These are phyloP conservation scores for Micrastur ruficollis DNA, from an alignment of 2,797 vertebrate species.

Conservation along the genomic window DNA sequence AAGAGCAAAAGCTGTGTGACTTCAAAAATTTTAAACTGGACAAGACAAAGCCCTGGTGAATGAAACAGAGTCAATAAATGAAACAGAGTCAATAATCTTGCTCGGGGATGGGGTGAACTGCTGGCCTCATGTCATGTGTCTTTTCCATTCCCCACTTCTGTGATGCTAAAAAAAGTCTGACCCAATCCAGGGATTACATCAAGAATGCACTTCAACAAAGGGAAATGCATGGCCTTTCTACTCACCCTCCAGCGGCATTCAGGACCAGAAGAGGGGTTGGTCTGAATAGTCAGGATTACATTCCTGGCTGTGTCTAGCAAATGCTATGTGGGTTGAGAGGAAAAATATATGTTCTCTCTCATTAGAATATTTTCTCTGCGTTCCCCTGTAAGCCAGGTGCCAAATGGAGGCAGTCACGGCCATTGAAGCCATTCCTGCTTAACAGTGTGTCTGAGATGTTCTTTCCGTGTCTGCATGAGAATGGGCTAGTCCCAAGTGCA, in stretches of 20 bases:
- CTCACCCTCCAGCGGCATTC: neutral
- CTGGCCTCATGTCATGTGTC: conserved; percentile 20
- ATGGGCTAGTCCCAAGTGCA: neutral
- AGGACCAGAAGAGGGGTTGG: neutral
- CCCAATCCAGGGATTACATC: conserved; percentile 35
- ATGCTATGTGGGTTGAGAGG: neutral
- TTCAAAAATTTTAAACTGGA: neutral
- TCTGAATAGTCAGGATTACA: conserved; percentile 11
- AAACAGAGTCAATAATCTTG: neutral
- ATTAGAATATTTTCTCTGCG: neutral
- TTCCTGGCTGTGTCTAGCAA: neutral
- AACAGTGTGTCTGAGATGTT: neutral
- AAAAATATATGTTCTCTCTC: neutral
- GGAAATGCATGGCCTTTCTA: conserved; percentile 14
- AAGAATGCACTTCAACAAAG: conserved; percentile 57
- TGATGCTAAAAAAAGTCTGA: conserved; percentile 11
- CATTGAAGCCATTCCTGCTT: neutral
- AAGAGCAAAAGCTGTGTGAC: neutral
- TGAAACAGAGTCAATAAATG: neutral
- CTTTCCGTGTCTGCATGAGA: neutral
- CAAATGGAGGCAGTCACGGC: neutral
- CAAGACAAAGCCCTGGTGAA: neutral
- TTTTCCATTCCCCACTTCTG: conserved; percentile 13
- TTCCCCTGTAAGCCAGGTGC: neutral
- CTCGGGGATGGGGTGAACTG: neutral